Base-by-base conservation (phyloP, 2,113 vertebrate species). In the Amblyornis subalaris region DNA sequence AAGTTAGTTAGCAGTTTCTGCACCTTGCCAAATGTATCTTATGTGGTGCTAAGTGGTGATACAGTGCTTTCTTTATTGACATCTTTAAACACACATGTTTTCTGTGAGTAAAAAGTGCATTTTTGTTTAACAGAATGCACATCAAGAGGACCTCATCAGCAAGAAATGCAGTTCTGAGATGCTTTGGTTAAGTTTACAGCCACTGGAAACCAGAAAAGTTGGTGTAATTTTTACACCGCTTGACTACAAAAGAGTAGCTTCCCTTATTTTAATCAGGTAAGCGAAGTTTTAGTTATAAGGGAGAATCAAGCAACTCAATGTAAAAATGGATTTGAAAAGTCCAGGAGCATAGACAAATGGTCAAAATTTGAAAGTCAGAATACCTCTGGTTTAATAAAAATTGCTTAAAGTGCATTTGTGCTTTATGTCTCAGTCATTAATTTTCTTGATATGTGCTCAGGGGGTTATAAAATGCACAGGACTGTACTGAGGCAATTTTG, bases 191-290 rank as follows among this genome's bases (percentile, higher is more conserved):
- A 95, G 97, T 79, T 97, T 99, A 85, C 98, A 98, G 88, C 99
- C 99, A 25, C 97, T 98, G 97, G 99, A 99, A 96, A 96, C 91
- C 66, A 98, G 97, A 90, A 98, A 98, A 69, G 92, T 99, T 21
- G 98, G 98, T 25, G 98, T 99, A 20, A 97, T 98, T 69, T 99
- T 99, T 96, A 99, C 98, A 29, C 99, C 99, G 2, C 90, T 98
- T 31, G 99, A 99, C 95, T 98, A 99, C 85, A 99, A 98, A 94
- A 98, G 98, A 79, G 98, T 99, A 77, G 95, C 98, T 71, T 99
- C 99, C 16, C 95, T 99, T 94, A 98, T 99, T 91, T 96, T 99
- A 57, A 98, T 99, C 96, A 98, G 99, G 99, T 99, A 98, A 81
- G 96, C 91, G 69, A 92, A n/a, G 45, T 77, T 85, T 58, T n/a